Evolutionary conservation across 2,797 vertebrate genomes (phyloP).

Genomic region (Poecilia wingei): DNA sequence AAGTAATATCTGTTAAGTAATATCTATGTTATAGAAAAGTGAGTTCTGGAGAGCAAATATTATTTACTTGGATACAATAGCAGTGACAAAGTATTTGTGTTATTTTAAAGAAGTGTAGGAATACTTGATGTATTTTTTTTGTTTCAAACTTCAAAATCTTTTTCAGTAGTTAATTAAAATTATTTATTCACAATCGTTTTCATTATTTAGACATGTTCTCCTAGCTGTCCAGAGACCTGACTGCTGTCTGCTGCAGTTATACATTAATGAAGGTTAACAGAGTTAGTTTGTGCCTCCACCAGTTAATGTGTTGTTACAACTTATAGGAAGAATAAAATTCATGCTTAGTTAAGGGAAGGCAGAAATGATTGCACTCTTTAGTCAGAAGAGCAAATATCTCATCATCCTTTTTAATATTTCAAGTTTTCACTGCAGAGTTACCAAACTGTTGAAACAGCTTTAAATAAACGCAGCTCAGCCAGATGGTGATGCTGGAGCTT

Average conservation of each 20-base stretch:
- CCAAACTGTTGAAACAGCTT: conserved; percentile 11
- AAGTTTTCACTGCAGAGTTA: conserved; percentile 14
- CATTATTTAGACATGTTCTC: background rate
- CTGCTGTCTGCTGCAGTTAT: background rate
- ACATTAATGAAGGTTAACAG: conserved; percentile 5
- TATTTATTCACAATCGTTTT: background rate
- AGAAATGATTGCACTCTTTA: conserved; percentile 31
- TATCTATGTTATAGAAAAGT: background rate
- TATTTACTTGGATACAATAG: background rate
- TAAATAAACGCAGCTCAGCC: conserved; percentile 13
- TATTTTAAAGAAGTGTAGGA: background rate
- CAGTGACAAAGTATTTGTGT: background rate
- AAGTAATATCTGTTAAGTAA: background rate
- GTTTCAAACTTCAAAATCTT: too few species aligned
- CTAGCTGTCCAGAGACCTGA: background rate
- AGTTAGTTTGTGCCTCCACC: background rate
- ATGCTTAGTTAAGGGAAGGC: conserved; percentile 12
- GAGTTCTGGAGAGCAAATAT: background rate
- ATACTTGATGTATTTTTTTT: background rate
- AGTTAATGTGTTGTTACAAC: conserved; percentile 9
- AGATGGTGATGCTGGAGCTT: conserved; percentile 30
- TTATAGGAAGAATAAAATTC: conserved; percentile 11
- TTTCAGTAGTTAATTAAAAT: background rate
- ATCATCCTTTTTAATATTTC: conserved; percentile 17
- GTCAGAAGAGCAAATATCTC: conserved; percentile 19